Evolutionary conservation across 92 coral and sea anemone genomes (phyloP), one percentile per base, ranked within the genome.

Genomic region (Zoanthus gigantus): DNA sequence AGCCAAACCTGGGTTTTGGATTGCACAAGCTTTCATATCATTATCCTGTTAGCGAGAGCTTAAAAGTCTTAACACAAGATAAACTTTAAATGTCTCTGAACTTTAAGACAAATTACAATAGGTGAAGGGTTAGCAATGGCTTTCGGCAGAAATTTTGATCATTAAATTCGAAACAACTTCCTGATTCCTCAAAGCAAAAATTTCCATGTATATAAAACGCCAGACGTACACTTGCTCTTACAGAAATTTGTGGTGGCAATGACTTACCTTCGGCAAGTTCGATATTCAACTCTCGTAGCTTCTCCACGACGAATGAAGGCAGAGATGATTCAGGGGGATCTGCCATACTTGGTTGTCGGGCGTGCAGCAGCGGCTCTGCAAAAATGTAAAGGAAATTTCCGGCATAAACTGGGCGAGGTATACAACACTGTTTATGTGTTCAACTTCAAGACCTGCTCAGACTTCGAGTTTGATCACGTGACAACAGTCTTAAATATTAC

Each of bases 231-330:
- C 54, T n/a, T 74, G 65, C 63, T 66, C 61, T 71, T 23, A 81
- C 60, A 30, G 75, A 34, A 66, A 81, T 81, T 80, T 47, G 34
- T 79, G 37, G 12, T 78, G 66, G 65, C 48, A 54, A 66, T 31
- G 45, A 69, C 98, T 86, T 94, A 97, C 99, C 99, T 97, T 97
- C 99, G 79, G 98, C 96, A 23, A 97, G 89, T 90, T 97, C 99
- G 45, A 93, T 69, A 88, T 95, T 96, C 77, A 97, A 84, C 76
- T 94, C 99, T 65, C 96, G 95, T 30, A 97, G 94, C 77, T 97
- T 95, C 72, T 97, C 98, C 76, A 94, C 89, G 32, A 97, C 90
- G 53, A 77, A 88, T n/a, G 97, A 88, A 72, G 99, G 99, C 88
- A 90, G 82, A 81, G 97, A 95, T 30, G 99, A 92, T 78, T 97